Evolutionary conservation across 1,140 invertebrate species (phyloP), one percentile per base, ranked within the genome.

Genomic region (Asbolus verrucosus): DNA sequence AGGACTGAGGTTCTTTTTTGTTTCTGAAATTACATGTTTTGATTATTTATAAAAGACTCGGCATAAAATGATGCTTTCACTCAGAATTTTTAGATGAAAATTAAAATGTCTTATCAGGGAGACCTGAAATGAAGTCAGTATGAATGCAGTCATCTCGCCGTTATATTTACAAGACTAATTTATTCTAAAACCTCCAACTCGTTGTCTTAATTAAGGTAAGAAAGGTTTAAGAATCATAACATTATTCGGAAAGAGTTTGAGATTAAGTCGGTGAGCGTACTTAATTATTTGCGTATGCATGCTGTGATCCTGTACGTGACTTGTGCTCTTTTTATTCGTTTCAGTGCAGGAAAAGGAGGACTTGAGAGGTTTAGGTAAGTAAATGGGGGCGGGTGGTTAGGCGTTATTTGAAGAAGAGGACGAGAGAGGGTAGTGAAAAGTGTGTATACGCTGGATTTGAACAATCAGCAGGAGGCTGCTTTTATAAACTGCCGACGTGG

Each of bases 251-350:
- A 27, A 27, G 24, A 8, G 24, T 27, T 27, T 8, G 3, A 3
- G 8, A 3, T 27, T 27, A 27, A 54, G 16, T 38, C 18, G 19
- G 62, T 46, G 50, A 70, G 60, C 59, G 43, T 16, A 66, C 38
- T 59, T 69, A 72, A 72, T 72, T 72, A 70, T 65, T 72, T 72
- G 71, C 65, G 41, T 60, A 69, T 54, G 50, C 71, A 61, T 60
- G 65, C 11, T 43, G 70, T 21, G 16, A 31, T 5, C 14, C 15
- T 18, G 41, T 38, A 72, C 70, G 70, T 72, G 70, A 63, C 39
- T 62, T 21, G 61, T n/a, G 33, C 67, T n/a, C 21, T 41, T 66
- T 21, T 65, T 72, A 59, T 31, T 15, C n/a, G 46, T 38, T 66
- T 19, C 38, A 27, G 15, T 41, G 21, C 14, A 27, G 27, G 11